Percentiles rank a stretch among this genome's conserved stretches.
phyloP scores from a whole-genome alignment of 1,140 invertebrate genomes.

The Spodoptera frugiperda region DNA sequence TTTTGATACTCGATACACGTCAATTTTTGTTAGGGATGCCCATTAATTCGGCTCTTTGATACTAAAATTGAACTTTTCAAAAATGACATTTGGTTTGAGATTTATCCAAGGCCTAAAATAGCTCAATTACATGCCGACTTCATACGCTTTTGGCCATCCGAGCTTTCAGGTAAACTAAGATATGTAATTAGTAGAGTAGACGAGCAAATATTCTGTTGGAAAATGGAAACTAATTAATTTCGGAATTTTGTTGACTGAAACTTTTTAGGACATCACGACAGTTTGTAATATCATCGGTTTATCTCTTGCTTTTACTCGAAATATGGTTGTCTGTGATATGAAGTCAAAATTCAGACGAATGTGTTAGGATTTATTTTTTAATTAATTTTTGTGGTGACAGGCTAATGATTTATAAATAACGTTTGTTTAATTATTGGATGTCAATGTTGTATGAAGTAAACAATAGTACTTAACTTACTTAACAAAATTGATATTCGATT shows the following conservation, averaged over 20 bases:
- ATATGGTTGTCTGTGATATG: neutral
- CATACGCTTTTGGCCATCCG: neutral
- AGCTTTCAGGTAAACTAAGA: constrained; percentile 18
- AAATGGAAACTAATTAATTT: constrained; percentile 27
- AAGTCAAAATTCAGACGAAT: constrained; percentile 12
- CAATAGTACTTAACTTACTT: too few species aligned
- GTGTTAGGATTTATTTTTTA: constrained; percentile 4
- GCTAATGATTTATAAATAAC: neutral
- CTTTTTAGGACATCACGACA: constrained; percentile 1
- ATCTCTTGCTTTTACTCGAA: constrained; percentile 7
- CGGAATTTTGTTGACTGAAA: neutral
- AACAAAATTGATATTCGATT: too few species aligned
- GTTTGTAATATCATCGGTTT: constrained; percentile 6
- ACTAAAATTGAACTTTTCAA: neutral
- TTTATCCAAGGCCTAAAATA: constrained; percentile 8
- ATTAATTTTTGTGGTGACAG: neutral
- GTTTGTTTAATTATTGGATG: too few species aligned
- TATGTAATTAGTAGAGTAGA: constrained; percentile 5
- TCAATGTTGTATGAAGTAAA: too few species aligned
- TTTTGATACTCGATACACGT: constrained; percentile 3
- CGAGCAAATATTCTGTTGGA: neutral
- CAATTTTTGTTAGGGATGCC: neutral
- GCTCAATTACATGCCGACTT: constrained; percentile 7
- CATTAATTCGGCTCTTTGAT: neutral
- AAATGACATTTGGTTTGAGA: neutral